A percentile compares a stretch with the other conserved stretches of the same genome.
phyloP scores from a whole-genome alignment of 2,797 vertebrate species.

The Paguma larvata region DNA sequence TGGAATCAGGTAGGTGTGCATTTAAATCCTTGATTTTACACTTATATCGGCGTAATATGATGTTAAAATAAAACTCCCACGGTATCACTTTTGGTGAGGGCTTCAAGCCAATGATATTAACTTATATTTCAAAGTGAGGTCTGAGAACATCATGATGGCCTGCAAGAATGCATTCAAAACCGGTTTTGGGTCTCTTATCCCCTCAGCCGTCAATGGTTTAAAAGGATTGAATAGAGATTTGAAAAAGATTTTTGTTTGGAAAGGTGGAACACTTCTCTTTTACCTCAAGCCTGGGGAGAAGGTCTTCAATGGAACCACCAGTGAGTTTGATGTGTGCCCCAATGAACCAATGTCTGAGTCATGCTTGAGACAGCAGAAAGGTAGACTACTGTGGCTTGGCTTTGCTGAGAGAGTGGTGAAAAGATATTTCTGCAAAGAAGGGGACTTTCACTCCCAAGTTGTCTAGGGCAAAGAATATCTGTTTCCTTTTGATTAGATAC shows the following conservation, averaged over 20 bases:
- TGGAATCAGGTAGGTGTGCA: background rate
- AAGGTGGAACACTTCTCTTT: background rate
- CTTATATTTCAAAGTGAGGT: background rate
- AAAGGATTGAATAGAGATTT: background rate
- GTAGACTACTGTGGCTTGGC: background rate
- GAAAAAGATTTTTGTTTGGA: background rate
- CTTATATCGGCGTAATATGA: background rate
- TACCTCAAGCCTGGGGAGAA: background rate
- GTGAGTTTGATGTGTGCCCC: background rate
- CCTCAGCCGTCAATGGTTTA: background rate
- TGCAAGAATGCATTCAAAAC: background rate
- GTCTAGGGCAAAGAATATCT: background rate
- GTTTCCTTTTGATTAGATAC: background rate
- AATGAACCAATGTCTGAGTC: background rate
- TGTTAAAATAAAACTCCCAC: background rate
- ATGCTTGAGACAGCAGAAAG: background rate
- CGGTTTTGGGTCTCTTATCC: background rate
- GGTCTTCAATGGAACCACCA: background rate
- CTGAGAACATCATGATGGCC: no score
- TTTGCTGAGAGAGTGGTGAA: background rate
- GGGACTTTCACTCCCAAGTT: background rate
- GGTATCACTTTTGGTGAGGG: background rate
- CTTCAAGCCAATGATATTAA: background rate
- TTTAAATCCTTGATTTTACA: slow-evolving; percentile 16
- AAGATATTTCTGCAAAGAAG: background rate